Evolutionary conservation across 2,797 vertebrate genomes (phyloP).

Genomic region (Lepidocolaptes lacrymiger): DNA sequence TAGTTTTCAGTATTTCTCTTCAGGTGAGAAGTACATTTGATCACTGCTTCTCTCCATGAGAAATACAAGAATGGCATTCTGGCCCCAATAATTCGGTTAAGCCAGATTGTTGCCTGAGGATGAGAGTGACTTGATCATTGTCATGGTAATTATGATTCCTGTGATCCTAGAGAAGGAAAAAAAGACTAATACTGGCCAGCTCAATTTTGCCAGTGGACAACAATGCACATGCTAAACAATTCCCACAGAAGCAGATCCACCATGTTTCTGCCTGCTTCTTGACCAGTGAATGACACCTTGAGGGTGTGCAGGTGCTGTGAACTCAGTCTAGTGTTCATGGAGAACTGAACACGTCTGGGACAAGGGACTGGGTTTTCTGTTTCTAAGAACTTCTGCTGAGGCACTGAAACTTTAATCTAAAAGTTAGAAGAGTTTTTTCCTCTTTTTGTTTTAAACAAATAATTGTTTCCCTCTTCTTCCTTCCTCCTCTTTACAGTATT

Average conservation of each 20-base stretch:
- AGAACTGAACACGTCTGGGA: not conserved
- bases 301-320: not conserved
- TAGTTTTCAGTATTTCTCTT: not conserved
- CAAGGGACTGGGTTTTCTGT: not conserved
- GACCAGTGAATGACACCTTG: not conserved
- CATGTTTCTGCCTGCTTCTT: not conserved
- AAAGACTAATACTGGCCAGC: not conserved
- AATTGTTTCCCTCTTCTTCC: not conserved
- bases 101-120: not conserved
- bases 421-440: not conserved
- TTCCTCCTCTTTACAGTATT: not conserved
- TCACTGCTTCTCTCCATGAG: not conserved
- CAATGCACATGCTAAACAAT: not conserved
- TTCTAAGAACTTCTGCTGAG: conserved; percentile 15
- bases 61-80: not conserved
- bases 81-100: not conserved
- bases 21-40: not conserved
- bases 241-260: not conserved
- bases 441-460: conserved; percentile 7
- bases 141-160: not conserved
- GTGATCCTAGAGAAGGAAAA: not conserved
- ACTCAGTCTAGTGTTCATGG: not conserved
- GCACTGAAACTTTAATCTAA: not conserved
- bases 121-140: not conserved
- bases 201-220: not conserved